phyloP scores from a whole-genome alignment of 2,888 invertebrate genomes.

The Mongoloraphidia duomilia region DNA sequence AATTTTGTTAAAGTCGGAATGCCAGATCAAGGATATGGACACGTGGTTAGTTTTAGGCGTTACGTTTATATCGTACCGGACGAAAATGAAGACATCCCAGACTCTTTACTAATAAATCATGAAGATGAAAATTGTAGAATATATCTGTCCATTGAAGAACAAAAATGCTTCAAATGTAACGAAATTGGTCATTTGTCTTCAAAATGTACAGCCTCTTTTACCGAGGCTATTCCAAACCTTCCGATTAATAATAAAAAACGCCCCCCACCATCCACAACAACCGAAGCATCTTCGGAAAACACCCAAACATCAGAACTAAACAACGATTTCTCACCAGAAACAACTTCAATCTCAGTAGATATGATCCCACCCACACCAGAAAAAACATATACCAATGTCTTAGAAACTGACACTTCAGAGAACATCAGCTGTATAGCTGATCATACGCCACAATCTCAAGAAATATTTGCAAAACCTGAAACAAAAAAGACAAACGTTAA shows the following conservation, averaged over 20 bases:
- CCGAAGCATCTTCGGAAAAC: not conserved
- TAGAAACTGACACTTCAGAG: too few species aligned
- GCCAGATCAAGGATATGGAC: constrained; percentile 4
- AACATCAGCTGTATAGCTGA: too few species aligned
- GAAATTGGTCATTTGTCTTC: not conserved
- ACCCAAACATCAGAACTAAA: too few species aligned
- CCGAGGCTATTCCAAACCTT: not conserved
- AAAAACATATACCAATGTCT: too few species aligned
- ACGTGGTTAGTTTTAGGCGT: constrained; percentile 11
- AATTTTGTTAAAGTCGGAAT: constrained; percentile 5
- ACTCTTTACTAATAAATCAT: constrained; percentile 8
- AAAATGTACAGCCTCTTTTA: not conserved
- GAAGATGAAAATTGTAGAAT: constrained; percentile 8
- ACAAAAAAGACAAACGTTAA: not conserved
- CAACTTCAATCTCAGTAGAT: too few species aligned
- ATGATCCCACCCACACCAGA: too few species aligned
- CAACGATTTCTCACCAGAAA: too few species aligned
- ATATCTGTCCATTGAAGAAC: not conserved
- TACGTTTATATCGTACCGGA: too few species aligned
- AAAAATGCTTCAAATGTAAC: not conserved
- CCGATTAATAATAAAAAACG: not conserved
- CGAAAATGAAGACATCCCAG: constrained; percentile 10
- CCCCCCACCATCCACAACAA: not conserved
- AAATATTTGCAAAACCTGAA: too few species aligned
- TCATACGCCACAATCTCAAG: too few species aligned